phyloP scores from a whole-genome alignment of 2,888 invertebrate species.

The Plebejus anna region DNA sequence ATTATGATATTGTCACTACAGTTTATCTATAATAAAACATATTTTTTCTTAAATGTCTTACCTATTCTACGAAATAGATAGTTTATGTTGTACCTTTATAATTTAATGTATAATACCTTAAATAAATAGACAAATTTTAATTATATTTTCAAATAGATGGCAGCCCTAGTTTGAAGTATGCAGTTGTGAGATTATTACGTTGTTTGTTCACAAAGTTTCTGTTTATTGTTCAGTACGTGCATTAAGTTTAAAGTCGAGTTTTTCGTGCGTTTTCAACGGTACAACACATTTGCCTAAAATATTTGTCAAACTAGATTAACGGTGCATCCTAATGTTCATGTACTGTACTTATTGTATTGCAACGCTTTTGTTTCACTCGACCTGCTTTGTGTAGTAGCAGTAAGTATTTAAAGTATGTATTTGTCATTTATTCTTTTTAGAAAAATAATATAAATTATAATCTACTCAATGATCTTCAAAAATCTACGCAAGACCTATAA shows the following conservation, averaged over 20 bases:
- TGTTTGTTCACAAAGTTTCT: conserved; percentile 34
- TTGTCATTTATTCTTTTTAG: too few relatives aligned
- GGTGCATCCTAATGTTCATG: background rate
- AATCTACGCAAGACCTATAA: too few relatives aligned
- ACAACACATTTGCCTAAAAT: conserved; percentile 27
- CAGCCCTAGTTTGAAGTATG: conserved; percentile 32
- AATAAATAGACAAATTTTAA: background rate
- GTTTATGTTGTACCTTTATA: too few relatives aligned
- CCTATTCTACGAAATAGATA: too few relatives aligned
- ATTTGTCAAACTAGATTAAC: conserved; percentile 2
- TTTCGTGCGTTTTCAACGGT: conserved; percentile 23
- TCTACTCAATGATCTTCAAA: too few relatives aligned
- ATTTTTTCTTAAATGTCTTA: too few relatives aligned
- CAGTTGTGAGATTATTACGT: conserved; percentile 36
- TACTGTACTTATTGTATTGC: background rate
- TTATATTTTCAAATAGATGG: background rate
- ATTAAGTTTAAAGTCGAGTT: conserved; percentile 28
- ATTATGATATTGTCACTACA: background rate
- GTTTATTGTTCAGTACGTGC: conserved; percentile 36
- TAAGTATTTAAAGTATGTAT: background rate
- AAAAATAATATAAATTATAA: background rate
- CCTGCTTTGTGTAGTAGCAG: background rate
- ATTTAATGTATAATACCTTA: background rate
- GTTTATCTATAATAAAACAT: background rate
- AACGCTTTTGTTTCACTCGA: background rate